Evolutionary conservation across 2,888 invertebrate genomes (phyloP).

Genomic region (Drosophila kanekoi): DNA sequence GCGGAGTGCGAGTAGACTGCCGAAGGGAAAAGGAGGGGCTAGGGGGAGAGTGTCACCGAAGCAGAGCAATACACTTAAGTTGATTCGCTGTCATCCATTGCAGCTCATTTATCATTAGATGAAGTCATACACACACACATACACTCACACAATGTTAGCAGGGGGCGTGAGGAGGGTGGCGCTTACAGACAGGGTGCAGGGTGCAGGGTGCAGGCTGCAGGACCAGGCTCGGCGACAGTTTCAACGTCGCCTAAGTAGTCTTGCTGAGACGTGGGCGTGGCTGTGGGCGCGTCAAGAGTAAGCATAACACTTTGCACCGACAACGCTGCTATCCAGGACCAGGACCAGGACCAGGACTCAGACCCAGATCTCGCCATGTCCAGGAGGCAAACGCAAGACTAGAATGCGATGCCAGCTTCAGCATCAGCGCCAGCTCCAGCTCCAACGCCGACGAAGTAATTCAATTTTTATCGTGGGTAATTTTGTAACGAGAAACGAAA

Average conservation of each 20-base stretch:
- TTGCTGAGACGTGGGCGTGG: conserved; percentile 53
- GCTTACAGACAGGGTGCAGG: conserved; percentile 9
- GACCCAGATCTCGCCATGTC: conserved; percentile 40
- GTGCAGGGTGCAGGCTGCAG: conserved; percentile 15
- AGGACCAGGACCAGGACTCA: conserved; percentile 16
- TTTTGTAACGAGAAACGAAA: conserved; percentile 82
- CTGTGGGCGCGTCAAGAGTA: conserved; percentile 69
- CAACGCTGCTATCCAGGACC: conserved; percentile 41
- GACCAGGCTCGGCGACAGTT: conserved; percentile 70
- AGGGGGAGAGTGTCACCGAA: conserved; percentile 52
- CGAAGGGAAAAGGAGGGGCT: too few relatives aligned
- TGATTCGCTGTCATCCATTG: conserved; percentile 84
- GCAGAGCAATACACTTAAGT: conserved; percentile 84
- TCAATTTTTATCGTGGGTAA: conserved; percentile 84
- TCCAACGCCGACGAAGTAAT: conserved; percentile 78
- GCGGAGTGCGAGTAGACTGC: not conserved
- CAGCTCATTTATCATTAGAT: conserved; percentile 84
- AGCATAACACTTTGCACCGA: conserved; percentile 73
- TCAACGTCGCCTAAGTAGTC: conserved; percentile 71
- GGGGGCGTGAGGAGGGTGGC: conserved; percentile 9
- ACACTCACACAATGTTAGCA: conserved; percentile 4
- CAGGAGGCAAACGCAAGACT: conserved; percentile 46
- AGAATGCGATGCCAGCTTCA: conserved; percentile 33
- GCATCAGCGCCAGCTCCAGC: conserved; percentile 18
- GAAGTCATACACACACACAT: conserved; percentile 62